Conservation (phyloP, 2,888 invertebrate genomes). For the Andrena hattorfiana region DNA sequence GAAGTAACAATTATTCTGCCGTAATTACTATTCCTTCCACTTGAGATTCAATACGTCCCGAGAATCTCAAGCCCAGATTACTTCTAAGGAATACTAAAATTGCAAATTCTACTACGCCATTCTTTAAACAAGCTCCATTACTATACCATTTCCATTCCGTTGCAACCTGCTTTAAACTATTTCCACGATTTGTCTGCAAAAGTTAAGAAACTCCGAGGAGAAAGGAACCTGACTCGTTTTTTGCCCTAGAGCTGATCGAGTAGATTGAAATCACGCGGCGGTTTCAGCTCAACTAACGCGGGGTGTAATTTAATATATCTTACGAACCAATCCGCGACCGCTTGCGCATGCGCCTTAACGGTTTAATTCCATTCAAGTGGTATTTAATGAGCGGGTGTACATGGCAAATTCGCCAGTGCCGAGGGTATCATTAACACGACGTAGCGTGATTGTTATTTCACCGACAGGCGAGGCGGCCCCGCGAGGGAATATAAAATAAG, state of each 20-base stretch:
- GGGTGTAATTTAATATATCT: constrained; percentile 4
- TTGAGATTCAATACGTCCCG: neutral
- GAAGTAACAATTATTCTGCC: constrained; percentile 17
- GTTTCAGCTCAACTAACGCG: too few relatives aligned
- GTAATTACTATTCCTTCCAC: constrained; percentile 1
- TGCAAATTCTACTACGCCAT: neutral
- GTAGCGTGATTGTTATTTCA: constrained; percentile 11
- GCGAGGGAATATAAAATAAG: neutral
- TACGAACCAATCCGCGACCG: neutral
- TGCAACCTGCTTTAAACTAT: too few relatives aligned
- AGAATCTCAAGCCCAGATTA: constrained; percentile 9
- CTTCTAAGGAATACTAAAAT: neutral
- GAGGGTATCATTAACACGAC: constrained; percentile 6
- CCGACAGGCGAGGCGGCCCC: neutral
- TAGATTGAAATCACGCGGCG: too few relatives aligned
- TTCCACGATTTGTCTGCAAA: too few relatives aligned
- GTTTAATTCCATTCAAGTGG: neutral
- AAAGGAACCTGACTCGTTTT: too few relatives aligned
- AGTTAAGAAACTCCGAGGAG: too few relatives aligned
- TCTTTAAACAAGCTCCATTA: too few relatives aligned
- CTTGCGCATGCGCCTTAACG: neutral
- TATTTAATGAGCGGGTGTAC: too few relatives aligned
- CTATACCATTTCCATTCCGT: too few relatives aligned
- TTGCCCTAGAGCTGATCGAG: too few relatives aligned
- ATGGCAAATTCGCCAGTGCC: neutral